phyloP scores from a whole-genome alignment of 2,797 vertebrate species.

The Lithobates sylvaticus region DNA sequence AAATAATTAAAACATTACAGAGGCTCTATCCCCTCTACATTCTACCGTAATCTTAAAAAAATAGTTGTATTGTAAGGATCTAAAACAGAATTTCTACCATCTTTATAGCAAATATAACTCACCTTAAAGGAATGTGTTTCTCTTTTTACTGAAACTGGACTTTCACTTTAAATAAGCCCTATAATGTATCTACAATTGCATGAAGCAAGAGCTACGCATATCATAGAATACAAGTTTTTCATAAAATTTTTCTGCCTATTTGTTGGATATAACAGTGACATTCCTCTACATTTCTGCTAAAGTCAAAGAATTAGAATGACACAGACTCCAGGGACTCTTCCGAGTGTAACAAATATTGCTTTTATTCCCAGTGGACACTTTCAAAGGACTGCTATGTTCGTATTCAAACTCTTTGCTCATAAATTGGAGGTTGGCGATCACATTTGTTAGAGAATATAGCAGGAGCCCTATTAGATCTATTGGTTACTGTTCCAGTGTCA shows the following conservation, averaged over 20 bases:
- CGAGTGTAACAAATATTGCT: constrained; percentile 48
- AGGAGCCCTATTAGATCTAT: constrained; percentile 31
- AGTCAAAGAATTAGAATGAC: constrained; percentile 39
- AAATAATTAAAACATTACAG: too few relatives aligned
- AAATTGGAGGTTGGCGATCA: constrained; percentile 41
- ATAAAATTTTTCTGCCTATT: neutral
- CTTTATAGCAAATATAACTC: too few relatives aligned
- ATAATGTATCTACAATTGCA: too few relatives aligned
- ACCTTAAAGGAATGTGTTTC: too few relatives aligned
- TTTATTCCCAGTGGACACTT: constrained; percentile 40
- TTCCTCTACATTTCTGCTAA: constrained; percentile 17
- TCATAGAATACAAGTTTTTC: neutral
- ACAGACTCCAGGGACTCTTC: constrained; percentile 31
- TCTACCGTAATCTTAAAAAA: too few relatives aligned
- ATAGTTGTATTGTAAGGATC: too few relatives aligned
- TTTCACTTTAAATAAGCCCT: too few relatives aligned
- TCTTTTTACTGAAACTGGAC: too few relatives aligned
- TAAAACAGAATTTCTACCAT: too few relatives aligned
- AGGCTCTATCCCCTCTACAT: too few relatives aligned
- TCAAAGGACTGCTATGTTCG: constrained; percentile 26
- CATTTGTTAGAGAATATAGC: constrained; percentile 44
- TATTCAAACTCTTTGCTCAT: constrained; percentile 40
- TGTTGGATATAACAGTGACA: constrained; percentile 4
- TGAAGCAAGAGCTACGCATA: too few relatives aligned
- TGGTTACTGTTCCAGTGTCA: constrained; percentile 42